Conservation (phyloP, 1,140 invertebrate species). For the Drosophila yakuba region DNA sequence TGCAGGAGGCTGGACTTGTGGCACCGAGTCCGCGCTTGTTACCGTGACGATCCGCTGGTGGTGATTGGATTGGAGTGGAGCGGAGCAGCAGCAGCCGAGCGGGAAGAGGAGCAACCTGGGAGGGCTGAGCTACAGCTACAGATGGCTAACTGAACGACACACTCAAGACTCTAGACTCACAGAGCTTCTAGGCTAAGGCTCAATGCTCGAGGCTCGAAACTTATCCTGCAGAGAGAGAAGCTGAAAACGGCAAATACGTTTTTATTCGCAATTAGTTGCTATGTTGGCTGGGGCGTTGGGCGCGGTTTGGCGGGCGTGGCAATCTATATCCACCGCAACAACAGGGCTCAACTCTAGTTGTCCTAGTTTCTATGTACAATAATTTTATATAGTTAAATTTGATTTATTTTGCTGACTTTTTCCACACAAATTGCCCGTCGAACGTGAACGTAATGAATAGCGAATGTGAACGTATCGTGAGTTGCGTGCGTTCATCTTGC, state of each 20-base stretch:
- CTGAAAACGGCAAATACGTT: slow-evolving; percentile 82
- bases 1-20: slow-evolving; percentile 43
- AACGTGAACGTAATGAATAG: slow-evolving; percentile 51
- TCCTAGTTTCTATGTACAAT: slow-evolving; percentile 52
- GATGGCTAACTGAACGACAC: slow-evolving; percentile 68
- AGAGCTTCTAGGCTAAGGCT: slow-evolving; percentile 69
- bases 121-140: slow-evolving; percentile 65
- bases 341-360: slow-evolving; percentile 71
- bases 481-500: slow-evolving; percentile 39
- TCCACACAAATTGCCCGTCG: slow-evolving; percentile 84
- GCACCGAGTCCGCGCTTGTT: slow-evolving; percentile 61
- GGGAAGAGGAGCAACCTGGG: slow-evolving; percentile 58
- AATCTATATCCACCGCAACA: slow-evolving; percentile 65
- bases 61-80: slow-evolving; percentile 17
- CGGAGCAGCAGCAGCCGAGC: slow-evolving; percentile 39
- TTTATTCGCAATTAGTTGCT: slow-evolving; percentile 61
- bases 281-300: slow-evolving; percentile 69
- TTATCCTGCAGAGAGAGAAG: slow-evolving; percentile 82
- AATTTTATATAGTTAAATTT: slow-evolving; percentile 20
- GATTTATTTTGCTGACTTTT: slow-evolving; percentile 72
- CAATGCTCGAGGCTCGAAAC: slow-evolving; percentile 66
- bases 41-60: slow-evolving; percentile 69
- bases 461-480: slow-evolving; percentile 51
- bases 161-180: slow-evolving; percentile 62
- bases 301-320: slow-evolving; percentile 56